Evolutionary conservation across 2,113 vertebrate genomes (phyloP), one percentile per base, ranked within the genome.

Genomic region (Loxodonta africana): DNA sequence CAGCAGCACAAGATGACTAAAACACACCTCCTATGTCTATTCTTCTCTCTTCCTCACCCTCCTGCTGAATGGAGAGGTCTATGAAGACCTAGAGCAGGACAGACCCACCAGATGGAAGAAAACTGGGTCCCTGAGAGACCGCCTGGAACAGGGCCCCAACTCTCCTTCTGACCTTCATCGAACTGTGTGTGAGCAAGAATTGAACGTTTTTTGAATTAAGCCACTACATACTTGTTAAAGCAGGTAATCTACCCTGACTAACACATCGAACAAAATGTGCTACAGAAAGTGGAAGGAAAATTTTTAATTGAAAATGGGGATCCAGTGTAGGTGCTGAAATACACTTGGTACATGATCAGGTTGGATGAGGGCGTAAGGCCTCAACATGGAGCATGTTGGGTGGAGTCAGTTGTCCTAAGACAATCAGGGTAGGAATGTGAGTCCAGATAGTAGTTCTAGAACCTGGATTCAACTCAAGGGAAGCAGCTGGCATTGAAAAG

Each of bases 361-460:
- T 67, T 67, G 83, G 85, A 88, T 12, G 71, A 86, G 17, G 62
- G 41, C 18, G 1, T 82, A 86, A 81, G 62, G 53, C 18, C 28
- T 76, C 23, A 63, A 28, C 3, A 1, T 44, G 12, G 11, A 63
- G 51, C 51, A 62, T 2, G 23, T 2, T 28, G 37, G 74, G 69
- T 84, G 23, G 26, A 41, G 26, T n/a, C 53, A 2, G 30, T 41
- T 69, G 8, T 48, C 81, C 83, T 51, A 73, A 20, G 25, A n/a
- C 44, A 53, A 60, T 73, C 2, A 48, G 37, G 41, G 3, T 15
- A 67, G 17, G 14, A 3, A 86, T n/a, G 8, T 51, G 81, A 96
- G 33, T 30, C 18, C 74, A 95, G 84, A 97, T 96, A 97, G 96
- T 96, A 90, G 10, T 7, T 83, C 57, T 84, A 81, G 90, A 86